phyloP scores from a whole-genome alignment of 2,113 vertebrate species.

The Chelonoidis abingdonii region DNA sequence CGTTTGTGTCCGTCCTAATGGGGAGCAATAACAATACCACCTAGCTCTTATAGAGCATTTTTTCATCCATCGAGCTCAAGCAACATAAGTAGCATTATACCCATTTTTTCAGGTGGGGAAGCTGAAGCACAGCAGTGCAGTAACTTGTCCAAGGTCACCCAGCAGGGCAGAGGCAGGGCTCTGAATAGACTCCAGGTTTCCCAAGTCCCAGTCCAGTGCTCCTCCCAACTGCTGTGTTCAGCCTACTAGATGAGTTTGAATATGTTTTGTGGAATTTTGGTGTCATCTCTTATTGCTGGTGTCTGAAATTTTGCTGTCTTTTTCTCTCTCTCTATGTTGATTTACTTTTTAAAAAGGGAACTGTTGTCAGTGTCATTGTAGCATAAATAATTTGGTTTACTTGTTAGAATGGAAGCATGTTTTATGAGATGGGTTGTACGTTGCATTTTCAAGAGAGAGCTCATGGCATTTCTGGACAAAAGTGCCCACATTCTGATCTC shows the following conservation, averaged over 20 bases:
- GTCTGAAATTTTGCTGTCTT: background rate
- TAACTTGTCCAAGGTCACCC: background rate
- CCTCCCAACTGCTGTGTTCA: background rate
- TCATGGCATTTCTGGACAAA: background rate
- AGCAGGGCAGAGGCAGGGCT: background rate
- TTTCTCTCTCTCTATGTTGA: background rate
- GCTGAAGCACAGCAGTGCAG: background rate
- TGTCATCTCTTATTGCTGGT: background rate
- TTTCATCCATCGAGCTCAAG: background rate
- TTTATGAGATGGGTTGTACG: background rate
- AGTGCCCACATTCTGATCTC: background rate
- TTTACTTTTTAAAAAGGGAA: background rate
- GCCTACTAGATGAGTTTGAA: background rate
- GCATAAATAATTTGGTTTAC: background rate
- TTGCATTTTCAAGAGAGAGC: background rate
- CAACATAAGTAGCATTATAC: background rate
- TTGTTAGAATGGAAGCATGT: background rate
- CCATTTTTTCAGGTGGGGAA: background rate
- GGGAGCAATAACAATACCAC: background rate
- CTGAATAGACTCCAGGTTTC: background rate
- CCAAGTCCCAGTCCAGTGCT: background rate
- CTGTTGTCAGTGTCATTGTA: background rate
- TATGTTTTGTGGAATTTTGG: background rate
- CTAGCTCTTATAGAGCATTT: background rate
- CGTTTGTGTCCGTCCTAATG: background rate